Base-by-base conservation (phyloP, 2,888 invertebrate species). In the Tuta absoluta region DNA sequence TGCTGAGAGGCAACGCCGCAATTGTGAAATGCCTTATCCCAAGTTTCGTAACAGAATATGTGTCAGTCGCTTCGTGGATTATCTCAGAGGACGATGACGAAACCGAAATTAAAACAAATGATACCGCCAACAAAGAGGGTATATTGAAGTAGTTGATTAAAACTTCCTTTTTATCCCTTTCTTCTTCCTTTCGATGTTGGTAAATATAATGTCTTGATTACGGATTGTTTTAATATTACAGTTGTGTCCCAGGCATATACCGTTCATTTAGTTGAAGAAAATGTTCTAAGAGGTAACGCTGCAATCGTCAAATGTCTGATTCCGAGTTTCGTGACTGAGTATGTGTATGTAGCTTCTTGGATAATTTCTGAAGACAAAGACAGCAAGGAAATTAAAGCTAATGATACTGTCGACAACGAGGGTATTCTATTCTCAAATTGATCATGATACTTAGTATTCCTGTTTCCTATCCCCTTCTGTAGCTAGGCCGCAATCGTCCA, bases 321-420 rank as follows among this genome's bases (percentile, higher is more conserved):
- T 70, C 97, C 97, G 67, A 96, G 96, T 85, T 97, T 96, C 86
- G 96, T 96, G 65, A 95, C 95, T 23, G 96, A 97, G 92, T 97
- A 96, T 82, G 95, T 97, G 66, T 93, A 94, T 68, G 94, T 97
- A 72, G 93, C 95, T 77, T 94, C 95, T 63, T 97, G 97, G 97
- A 87, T 95, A 67, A 93, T 95, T 72, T 95, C 95, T 74, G 95
- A 95, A 75, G 87, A 79, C 68, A 81, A 87, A 66, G 74, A 84
- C 60, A 82, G 82, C 61, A 73, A 75, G 51, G 89, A 88, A 81
- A 87, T 90, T 67, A 82, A 82, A 74, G 75, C 78, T 65, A 84
- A 83, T 67, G 77, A 84, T 73, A 77, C 76, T 69, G 66, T 74
- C 63, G 76, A 82, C 68, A 74, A 77, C 68, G 82, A 85, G 77